A percentile compares a stretch with the other conserved stretches of the same genome.
phyloP scores from a whole-genome alignment of 2,888 invertebrate species.

The Brachyptera putata region DNA sequence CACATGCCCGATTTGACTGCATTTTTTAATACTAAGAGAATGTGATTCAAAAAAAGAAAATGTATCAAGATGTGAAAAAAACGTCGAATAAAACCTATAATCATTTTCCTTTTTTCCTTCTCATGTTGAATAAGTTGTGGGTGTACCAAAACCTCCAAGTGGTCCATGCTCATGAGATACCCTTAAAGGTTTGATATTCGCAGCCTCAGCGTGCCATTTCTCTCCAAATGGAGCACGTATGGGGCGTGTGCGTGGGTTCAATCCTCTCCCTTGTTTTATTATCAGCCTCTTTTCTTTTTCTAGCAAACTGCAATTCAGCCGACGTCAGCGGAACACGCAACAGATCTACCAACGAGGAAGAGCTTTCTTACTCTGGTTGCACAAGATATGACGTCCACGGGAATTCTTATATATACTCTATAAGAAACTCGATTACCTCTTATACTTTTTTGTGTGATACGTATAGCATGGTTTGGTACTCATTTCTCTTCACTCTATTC shows the following conservation, averaged over 20 bases:
- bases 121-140: constrained; percentile 10
- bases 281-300: constrained; percentile 27
- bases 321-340: constrained; percentile 4
- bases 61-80: no score
- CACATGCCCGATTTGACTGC: no score
- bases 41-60: no score
- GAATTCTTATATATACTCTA: neutral
- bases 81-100: no score
- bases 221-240: constrained; percentile 7
- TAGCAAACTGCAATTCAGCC: neutral
- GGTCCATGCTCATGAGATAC: neutral
- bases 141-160: neutral
- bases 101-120: neutral
- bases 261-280: constrained; percentile 1
- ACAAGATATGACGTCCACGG: constrained; percentile 24
- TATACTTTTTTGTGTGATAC: neutral
- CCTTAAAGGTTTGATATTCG: constrained; percentile 19
- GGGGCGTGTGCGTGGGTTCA: neutral
- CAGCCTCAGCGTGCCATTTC: constrained; percentile 25
- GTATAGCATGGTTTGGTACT: neutral
- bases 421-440: neutral
- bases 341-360: neutral
- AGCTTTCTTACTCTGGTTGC: no score
- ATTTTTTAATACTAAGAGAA: no score
- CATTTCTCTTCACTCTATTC: constrained; percentile 5